phyloP scores from a whole-genome alignment of 2,113 vertebrate species.

The Haplotaxodon microlepis region DNA sequence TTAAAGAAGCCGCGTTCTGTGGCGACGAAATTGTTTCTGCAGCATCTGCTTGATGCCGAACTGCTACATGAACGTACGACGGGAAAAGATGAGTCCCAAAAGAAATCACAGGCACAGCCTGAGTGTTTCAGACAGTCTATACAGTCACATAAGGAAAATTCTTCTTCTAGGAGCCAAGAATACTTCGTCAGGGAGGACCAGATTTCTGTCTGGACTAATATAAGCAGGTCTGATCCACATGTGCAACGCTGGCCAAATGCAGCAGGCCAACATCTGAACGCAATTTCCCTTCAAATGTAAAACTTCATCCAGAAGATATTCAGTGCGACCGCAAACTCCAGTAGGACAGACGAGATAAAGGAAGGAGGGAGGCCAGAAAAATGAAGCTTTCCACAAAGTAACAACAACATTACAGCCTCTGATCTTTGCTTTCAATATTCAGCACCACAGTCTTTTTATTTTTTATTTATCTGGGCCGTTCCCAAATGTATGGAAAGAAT shows the following conservation, averaged over 20 bases:
- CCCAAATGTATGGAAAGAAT: not conserved
- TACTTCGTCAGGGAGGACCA: constrained; percentile 40
- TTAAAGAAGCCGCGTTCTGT: constrained; percentile 19
- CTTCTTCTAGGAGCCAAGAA: constrained; percentile 41
- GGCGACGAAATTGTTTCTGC: constrained; percentile 42
- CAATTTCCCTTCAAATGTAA: constrained; percentile 68
- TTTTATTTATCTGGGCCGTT: constrained; percentile 9
- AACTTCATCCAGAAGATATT: constrained; percentile 63
- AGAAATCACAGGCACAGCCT: not conserved
- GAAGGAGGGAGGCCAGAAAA: constrained; percentile 2
- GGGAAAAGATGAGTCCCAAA: not conserved
- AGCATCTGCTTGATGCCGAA: constrained; percentile 52
- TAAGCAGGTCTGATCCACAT: constrained; percentile 40
- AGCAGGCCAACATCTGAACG: constrained; percentile 65
- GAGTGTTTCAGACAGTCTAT: constrained; percentile 19
- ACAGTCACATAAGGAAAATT: constrained; percentile 41
- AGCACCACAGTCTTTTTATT: constrained; percentile 24
- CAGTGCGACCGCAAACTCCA: constrained; percentile 31
- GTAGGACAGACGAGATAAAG: constrained; percentile 23
- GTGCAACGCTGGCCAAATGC: constrained; percentile 23
- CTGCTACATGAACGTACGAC: constrained; percentile 5
- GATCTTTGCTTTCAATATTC: constrained; percentile 48
- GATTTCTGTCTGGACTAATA: constrained; percentile 61
- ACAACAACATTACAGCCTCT: constrained; percentile 50
- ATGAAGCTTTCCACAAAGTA: constrained; percentile 53